Base-by-base conservation (phyloP, 2,113 vertebrate species). In the Lasiurus borealis region DNA sequence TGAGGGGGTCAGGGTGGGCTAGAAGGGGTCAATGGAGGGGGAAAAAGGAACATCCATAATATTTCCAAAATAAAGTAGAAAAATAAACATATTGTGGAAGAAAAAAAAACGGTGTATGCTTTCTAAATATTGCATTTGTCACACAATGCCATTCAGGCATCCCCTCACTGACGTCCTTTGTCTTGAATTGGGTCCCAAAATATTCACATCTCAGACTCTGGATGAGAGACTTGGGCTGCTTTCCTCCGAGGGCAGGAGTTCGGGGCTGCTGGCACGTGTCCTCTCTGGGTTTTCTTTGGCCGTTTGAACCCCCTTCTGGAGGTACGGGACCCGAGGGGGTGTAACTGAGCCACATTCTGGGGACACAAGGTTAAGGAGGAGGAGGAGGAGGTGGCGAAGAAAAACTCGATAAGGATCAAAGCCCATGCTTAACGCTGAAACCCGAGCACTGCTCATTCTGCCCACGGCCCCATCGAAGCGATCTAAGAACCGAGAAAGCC, bases 231-330 rank as follows among this genome's bases (percentile, higher is more conserved):
- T 14, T 15, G 27, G 31, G 50, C 71, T 69, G 21, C 21, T 82
- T 91, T 75, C 84, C 36, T 86, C 64, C 13, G 14, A 57, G 11
- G 50, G 13, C 71, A 19, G 29, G 36, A 50, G 23, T 10, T 3
- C 15, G 12, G 44, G 29, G 29, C 48, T 11, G 54, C 4, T 92
- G 72, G n/a, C 52, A 23, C 0, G 0, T 13, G 21, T 66, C 40
- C 54, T 68, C 81, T 84, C 23, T n/a, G 9, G 76, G 48, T 84
- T 94, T 93, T 83, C 90, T 91, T 93, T 96, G 90, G 84, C 90
- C 80, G 40, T 54, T 59, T 29, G 54, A 77, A 89, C 54, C 25
- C 40, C 29, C 57, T n/a, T 83, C 29, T 36, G 52, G 72, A 85
- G 62, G n/a, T 50, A 59, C 13, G 64, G 31, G 75, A 23, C 85